Base-by-base conservation (phyloP, 2,113 vertebrate genomes). In the Pelodiscus sinensis region DNA sequence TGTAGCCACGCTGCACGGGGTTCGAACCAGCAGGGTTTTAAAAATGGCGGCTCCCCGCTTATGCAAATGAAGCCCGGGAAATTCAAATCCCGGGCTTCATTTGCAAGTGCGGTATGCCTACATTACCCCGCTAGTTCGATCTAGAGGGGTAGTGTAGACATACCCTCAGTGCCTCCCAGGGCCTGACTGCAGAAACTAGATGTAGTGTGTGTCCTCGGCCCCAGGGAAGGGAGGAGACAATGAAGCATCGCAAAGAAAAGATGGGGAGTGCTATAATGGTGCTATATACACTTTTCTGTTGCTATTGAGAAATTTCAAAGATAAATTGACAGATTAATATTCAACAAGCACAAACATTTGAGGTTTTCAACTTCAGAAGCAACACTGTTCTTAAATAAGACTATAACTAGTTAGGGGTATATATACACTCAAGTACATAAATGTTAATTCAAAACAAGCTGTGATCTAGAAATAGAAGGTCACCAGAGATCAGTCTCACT, bases 301-400 rank as follows among this genome's bases (percentile, higher is more conserved):
- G 7, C 8, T 82, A 29, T 55, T 2, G 4, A 65, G 7, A 84
- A 51, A 73, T 16, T 6, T 55, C 71, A 38, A 87, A 79, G 5
- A 29, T 22, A 54, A 79, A 88, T 81, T n/a, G 3, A 55, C 2
- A 85, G 8, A 68, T 51, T 78, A 24, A 18, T 91, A 85, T 62
- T 87, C 81, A 77, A 75, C 60, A 21, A 85, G 10, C 9, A 2
- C 1, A 50, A 14, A 55, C 56, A 10, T 19, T 52, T 31, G 5
- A n/a, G 31, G 22, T 24, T 79, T 68, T 27, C 77, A 44, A 79
- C 19, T 54, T 92, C 88, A 77, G 77, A 88, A 68, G 85, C 38
- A 68, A 65, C 2, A 79, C 0, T 57, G 89, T 84, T 95, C 86
- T 54, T 60, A 78, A 88, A 21, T 62, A 91, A 92, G 68, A 87